These are phyloP conservation scores for Laticauda colubrina DNA, from an alignment of 2,113 vertebrate species.

Conservation along the genomic window DNA sequence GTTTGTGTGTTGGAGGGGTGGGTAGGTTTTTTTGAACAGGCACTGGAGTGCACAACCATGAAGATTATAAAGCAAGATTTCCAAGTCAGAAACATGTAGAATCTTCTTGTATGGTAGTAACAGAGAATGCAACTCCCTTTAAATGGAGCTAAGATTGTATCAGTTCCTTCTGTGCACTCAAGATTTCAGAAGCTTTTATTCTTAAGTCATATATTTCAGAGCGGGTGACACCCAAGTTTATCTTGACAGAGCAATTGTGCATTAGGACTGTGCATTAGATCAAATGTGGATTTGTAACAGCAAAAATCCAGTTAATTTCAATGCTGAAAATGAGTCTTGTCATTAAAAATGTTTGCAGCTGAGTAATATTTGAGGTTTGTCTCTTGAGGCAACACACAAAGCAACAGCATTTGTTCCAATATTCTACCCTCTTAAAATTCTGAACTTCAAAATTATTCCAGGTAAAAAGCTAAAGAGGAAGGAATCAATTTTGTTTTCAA, in stretches of 20 bases:
- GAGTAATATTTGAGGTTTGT: too few species aligned
- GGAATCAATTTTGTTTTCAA: background rate
- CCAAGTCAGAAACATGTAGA: background rate
- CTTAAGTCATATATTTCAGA: background rate
- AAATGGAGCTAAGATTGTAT: background rate
- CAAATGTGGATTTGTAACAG: background rate
- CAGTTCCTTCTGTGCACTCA: background rate
- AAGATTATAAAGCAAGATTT: background rate
- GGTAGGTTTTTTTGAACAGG: background rate
- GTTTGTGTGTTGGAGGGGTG: background rate
- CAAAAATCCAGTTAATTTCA: too few species aligned
- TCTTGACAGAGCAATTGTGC: background rate
- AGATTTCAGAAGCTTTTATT: background rate
- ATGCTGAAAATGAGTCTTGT: too few species aligned
- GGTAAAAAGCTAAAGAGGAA: background rate
- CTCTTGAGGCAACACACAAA: too few species aligned
- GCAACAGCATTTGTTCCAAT: too few species aligned
- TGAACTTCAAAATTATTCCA: background rate
- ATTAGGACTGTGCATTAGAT: background rate
- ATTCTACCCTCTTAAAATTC: background rate
- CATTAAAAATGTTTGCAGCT: too few species aligned
- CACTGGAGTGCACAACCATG: background rate
- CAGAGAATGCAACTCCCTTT: background rate
- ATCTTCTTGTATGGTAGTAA: background rate
- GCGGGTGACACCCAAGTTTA: background rate